Percentiles rank a stretch among this genome's conserved stretches.
Conservation (phyloP, 1,140 invertebrate genomes). For the Drosophila nikananu region DNA sequence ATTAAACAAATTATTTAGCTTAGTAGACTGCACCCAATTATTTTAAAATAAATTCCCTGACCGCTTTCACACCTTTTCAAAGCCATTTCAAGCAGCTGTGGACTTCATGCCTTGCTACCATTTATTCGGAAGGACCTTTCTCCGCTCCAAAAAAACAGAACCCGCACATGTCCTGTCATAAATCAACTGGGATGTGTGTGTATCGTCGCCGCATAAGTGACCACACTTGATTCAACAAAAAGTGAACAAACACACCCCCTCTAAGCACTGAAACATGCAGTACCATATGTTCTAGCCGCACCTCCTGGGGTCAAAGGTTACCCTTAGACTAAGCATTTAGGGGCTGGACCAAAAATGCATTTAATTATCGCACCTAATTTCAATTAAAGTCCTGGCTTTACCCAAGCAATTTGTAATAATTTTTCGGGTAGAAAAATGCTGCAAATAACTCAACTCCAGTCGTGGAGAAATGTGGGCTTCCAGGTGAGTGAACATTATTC, state of each 20-base stretch:
- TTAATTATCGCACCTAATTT: slow-evolving; percentile 79
- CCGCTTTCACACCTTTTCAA: slow-evolving; percentile 4
- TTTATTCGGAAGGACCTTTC: slow-evolving; percentile 3
- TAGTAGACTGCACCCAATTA: background rate
- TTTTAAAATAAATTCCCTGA: slow-evolving; percentile 1
- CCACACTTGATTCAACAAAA: slow-evolving; percentile 53
- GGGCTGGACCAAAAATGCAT: slow-evolving; percentile 53
- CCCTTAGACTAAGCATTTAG: slow-evolving; percentile 12
- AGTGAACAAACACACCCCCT: slow-evolving; percentile 26
- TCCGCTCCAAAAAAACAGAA: background rate
- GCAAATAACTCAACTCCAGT: slow-evolving; percentile 61
- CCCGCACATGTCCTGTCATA: slow-evolving; percentile 36
- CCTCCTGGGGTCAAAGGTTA: slow-evolving; percentile 29
- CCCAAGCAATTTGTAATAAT: slow-evolving; percentile 72
- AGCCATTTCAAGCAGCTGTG: slow-evolving; percentile 33
- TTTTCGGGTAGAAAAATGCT: slow-evolving; percentile 47
- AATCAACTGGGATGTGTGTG: slow-evolving; percentile 39
- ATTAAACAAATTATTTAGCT: background rate
- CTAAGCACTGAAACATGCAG: background rate
- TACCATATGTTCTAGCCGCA: slow-evolving; percentile 32
- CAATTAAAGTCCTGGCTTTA: slow-evolving; percentile 67
- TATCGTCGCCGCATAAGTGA: slow-evolving; percentile 42
- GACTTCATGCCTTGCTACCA: slow-evolving; percentile 11
- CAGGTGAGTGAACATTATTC: slow-evolving; percentile 82
- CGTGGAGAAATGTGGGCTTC: slow-evolving; percentile 26